Evolutionary conservation across 2,888 invertebrate species (phyloP), one percentile per base, ranked within the genome.

Genomic region (Pelosia muscerda): DNA sequence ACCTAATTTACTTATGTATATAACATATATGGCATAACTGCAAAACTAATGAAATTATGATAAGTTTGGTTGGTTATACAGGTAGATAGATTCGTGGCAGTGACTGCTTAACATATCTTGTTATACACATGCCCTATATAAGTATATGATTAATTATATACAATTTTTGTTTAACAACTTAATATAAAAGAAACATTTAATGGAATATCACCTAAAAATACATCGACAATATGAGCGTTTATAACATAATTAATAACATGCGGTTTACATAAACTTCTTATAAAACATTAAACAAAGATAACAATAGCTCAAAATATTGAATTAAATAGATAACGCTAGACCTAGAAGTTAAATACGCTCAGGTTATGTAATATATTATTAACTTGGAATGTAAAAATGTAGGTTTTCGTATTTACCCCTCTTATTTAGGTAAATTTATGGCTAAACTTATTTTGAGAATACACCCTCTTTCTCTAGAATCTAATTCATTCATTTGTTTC

Each of bases 241-340:
- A 49, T 49, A n/a, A 49, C n/a, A 49, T 49, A 19, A 49, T n/a
- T 49, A 19, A 49, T n/a, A n/a, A 49, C 19, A 49, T n/a, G 49
- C n/a, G 19, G 49, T 49, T 49, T 25, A 26, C 25, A 55, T 25
- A 55, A 54, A 62, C 28, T 54, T 22, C 54, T 54, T 19, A 31
- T 31, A 31, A 25, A 62, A 62, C 28, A 31, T 31, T 53, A 54
- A 31, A 63, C 31, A 63, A 19, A 34, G 4, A 63, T 28, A 49
- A 53, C 23, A 25, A 54, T 15, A 57, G 19, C 23, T 34, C 54
- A 22, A 49, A 63, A n/a, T 63, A 63, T 63, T 63, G 31, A 10
- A 23, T 54, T 53, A 31, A 63, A 54, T 23, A 54, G 63, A 22
- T 54, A 54, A 54, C 15, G 53, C 54, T 28, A 57, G 5, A 25